These are phyloP conservation scores for Enteromius radiatus DNA, from an alignment of 2,797 vertebrate genomes.

Conservation along the genomic window DNA sequence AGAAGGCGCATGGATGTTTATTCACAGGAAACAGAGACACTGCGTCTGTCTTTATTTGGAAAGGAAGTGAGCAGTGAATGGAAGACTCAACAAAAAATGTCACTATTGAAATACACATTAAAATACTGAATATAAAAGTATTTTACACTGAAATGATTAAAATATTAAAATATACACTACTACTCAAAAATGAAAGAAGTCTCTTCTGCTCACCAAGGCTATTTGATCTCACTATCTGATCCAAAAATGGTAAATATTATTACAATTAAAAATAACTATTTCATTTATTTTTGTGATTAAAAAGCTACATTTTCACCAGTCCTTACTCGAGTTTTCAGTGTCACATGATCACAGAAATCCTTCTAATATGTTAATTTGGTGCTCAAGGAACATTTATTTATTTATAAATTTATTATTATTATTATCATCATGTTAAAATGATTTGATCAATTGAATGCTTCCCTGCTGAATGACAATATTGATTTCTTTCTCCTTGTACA, in stretches of 20 bases:
- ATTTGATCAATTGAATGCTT: background rate
- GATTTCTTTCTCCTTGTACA: background rate
- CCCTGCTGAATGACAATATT: background rate
- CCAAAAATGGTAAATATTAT: background rate
- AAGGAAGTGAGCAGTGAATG: background rate
- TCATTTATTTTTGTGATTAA: background rate
- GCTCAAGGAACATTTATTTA: no score
- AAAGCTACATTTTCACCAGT: background rate
- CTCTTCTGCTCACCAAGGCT: background rate
- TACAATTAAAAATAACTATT: no score
- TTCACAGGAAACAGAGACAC: slow-evolving; percentile 5
- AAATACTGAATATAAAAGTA: background rate
- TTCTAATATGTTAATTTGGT: background rate
- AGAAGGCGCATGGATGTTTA: slow-evolving; percentile 12
- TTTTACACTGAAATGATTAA: background rate
- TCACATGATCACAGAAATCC: background rate
- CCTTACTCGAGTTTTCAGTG: background rate
- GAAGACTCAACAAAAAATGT: background rate
- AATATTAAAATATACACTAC: background rate
- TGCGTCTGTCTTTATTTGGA: background rate
- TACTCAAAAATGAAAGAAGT: background rate
- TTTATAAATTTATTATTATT: slow-evolving; percentile 5
- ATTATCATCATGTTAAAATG: background rate
- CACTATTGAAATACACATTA: background rate
- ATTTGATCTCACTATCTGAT: slow-evolving; percentile 8